phyloP scores from a whole-genome alignment of 2,888 invertebrate species.

The Parascotia fuliginaria region DNA sequence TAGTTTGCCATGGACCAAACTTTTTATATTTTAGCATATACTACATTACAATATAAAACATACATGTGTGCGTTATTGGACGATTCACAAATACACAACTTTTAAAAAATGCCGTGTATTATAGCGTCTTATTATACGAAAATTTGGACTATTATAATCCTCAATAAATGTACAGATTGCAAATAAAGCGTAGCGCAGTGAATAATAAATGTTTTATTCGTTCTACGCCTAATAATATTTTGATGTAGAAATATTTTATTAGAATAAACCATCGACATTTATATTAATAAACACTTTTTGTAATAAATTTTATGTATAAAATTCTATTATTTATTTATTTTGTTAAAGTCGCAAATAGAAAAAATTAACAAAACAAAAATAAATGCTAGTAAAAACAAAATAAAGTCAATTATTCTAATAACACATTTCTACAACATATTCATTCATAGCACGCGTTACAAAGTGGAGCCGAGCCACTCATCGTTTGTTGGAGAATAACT shows the following conservation, averaged over 20 bases:
- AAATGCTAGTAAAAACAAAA: background rate
- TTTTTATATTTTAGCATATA: slow-evolving; percentile 29
- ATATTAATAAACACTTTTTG: too few relatives aligned
- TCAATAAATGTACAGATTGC: slow-evolving; percentile 48
- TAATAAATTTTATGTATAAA: too few relatives aligned
- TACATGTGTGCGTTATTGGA: slow-evolving; percentile 47
- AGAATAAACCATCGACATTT: slow-evolving; percentile 3
- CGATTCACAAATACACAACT: slow-evolving; percentile 46
- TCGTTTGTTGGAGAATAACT: slow-evolving; percentile 82
- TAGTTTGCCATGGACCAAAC: slow-evolving; percentile 42
- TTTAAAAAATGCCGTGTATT: slow-evolving; percentile 44
- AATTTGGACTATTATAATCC: slow-evolving; percentile 38
- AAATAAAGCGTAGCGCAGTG: slow-evolving; percentile 51
- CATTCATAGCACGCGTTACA: slow-evolving; percentile 11
- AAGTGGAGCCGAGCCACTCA: slow-evolving; percentile 60
- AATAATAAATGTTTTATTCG: slow-evolving; percentile 61
- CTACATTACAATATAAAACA: slow-evolving; percentile 43
- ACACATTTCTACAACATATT: slow-evolving; percentile 21
- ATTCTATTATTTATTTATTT: too few relatives aligned
- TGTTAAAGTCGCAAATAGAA: too few relatives aligned
- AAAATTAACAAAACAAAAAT: background rate
- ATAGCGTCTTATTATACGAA: slow-evolving; percentile 46
- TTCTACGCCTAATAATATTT: slow-evolving; percentile 45
- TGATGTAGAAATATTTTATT: slow-evolving; percentile 25
- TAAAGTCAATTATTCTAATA: slow-evolving; percentile 21